phyloP scores from a whole-genome alignment of 2,888 invertebrate genomes.

The Thalpophila matura region DNA sequence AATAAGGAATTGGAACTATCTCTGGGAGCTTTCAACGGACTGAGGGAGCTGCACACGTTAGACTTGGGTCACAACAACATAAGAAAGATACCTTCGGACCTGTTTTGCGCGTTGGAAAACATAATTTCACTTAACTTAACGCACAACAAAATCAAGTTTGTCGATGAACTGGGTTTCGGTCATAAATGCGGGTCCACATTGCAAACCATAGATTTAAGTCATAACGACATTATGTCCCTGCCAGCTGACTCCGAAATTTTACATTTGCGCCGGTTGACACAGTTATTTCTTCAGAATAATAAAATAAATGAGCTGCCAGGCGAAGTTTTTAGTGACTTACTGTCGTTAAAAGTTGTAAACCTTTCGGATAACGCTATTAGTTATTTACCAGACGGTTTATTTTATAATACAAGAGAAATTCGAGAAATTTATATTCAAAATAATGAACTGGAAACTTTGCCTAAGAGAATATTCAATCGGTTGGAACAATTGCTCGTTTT shows the following conservation, averaged over 20 bases:
- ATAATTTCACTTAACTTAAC: slow-evolving; percentile 96
- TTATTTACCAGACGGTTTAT: slow-evolving; percentile 95
- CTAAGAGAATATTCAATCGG: slow-evolving; percentile 95
- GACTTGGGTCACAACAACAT: slow-evolving; percentile 96
- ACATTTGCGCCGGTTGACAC: slow-evolving; percentile 94
- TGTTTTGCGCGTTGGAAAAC: slow-evolving; percentile 95
- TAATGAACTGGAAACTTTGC: slow-evolving; percentile 96
- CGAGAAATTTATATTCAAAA: slow-evolving; percentile 96
- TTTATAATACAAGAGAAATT: slow-evolving; percentile 95
- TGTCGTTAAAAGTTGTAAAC: slow-evolving; percentile 95
- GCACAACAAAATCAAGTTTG: slow-evolving; percentile 94
- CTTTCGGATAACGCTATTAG: slow-evolving; percentile 96
- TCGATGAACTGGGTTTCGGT: slow-evolving; percentile 94
- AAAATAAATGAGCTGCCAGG: slow-evolving; percentile 94
- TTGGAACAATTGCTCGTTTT: slow-evolving; percentile 96
- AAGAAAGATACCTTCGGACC: slow-evolving; percentile 94
- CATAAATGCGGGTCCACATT: slow-evolving; percentile 92
- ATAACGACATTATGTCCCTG: slow-evolving; percentile 94
- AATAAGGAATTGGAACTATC: slow-evolving; percentile 94
- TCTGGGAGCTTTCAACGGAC: slow-evolving; percentile 93
- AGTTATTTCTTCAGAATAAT: slow-evolving; percentile 95
- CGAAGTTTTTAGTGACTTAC: slow-evolving; percentile 94
- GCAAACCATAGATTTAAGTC: slow-evolving; percentile 95
- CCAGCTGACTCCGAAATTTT: slow-evolving; percentile 95
- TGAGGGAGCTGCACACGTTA: slow-evolving; percentile 94